A percentile compares a stretch with the other conserved stretches of the same genome.
phyloP scores from a whole-genome alignment of 2,888 invertebrate species.

The Asteroscopus sphinx region DNA sequence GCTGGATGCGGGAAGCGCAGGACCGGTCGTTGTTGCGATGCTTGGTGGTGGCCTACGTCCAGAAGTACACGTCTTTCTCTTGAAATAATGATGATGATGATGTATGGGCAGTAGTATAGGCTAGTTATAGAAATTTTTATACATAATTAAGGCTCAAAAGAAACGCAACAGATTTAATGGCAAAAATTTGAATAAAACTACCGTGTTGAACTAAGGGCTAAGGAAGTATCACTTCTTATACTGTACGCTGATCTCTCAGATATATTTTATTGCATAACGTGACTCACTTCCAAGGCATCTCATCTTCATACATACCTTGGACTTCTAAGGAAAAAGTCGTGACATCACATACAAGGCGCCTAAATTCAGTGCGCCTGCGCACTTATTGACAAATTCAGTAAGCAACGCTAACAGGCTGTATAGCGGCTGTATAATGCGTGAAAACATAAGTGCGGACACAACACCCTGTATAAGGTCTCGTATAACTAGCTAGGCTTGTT shows the following conservation, averaged over 20 bases:
- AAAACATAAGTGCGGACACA: constrained; percentile 53
- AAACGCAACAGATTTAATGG: too few species aligned
- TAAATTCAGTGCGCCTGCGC: constrained; percentile 52
- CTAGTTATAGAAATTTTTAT: too few species aligned
- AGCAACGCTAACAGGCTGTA: constrained; percentile 54
- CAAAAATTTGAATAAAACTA: too few species aligned
- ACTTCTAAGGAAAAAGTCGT: constrained; percentile 55
- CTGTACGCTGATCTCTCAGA: constrained; percentile 21
- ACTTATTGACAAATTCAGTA: constrained; percentile 58
- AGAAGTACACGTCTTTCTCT: too few species aligned
- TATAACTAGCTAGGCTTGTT: constrained; percentile 69
- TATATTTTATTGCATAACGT: constrained; percentile 47
- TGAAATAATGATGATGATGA: too few species aligned
- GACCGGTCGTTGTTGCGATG: too few species aligned
- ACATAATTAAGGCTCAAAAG: too few species aligned
- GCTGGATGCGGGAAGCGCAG: too few species aligned
- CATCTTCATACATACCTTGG: constrained; percentile 37
- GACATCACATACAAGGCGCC: constrained; percentile 46
- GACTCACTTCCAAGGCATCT: constrained; percentile 38
- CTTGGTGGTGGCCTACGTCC: too few species aligned
- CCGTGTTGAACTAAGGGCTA: neutral
- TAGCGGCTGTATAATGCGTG: constrained; percentile 55
- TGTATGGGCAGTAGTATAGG: too few species aligned
- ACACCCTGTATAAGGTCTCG: constrained; percentile 60
- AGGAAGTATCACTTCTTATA: constrained; percentile 14